Conservation (phyloP, 2,797 vertebrate species). For the Danio albolineatus region DNA sequence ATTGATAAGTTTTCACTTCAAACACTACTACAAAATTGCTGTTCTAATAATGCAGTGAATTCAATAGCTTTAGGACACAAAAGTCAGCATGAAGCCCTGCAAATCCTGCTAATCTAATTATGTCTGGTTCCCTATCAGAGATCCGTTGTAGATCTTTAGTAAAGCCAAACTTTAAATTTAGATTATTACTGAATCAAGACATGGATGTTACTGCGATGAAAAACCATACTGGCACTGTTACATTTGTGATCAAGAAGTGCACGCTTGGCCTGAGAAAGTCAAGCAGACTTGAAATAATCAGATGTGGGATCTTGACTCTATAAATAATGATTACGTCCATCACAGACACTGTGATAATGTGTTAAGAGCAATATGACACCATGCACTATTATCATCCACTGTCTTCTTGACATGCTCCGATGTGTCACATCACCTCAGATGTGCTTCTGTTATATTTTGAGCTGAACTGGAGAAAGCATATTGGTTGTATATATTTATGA, state of each 20-base stretch:
- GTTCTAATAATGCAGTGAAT: too few relatives aligned
- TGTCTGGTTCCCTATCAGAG: not conserved
- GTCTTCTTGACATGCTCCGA: not conserved
- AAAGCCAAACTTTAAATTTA: not conserved
- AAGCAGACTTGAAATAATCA: constrained; percentile 3
- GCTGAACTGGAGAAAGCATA: not conserved
- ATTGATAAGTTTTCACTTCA: too few relatives aligned
- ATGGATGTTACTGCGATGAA: too few relatives aligned
- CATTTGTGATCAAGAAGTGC: not conserved
- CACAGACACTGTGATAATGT: not conserved
- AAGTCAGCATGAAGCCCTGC: too few relatives aligned
- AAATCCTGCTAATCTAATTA: too few relatives aligned
- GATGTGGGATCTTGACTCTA: not conserved
- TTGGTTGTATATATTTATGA: not conserved
- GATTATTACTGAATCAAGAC: not conserved
- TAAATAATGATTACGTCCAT: constrained; percentile 1
- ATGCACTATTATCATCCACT: not conserved
- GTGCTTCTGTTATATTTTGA: not conserved
- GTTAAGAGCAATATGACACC: constrained; percentile 18
- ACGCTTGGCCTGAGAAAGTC: constrained; percentile 10
- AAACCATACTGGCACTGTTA: not conserved
- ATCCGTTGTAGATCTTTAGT: not conserved
- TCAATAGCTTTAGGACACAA: too few relatives aligned
- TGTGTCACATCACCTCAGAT: constrained; percentile 1
- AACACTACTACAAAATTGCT: too few relatives aligned